Conservation (phyloP, 2,113 vertebrate species). For the Empidonax traillii region DNA sequence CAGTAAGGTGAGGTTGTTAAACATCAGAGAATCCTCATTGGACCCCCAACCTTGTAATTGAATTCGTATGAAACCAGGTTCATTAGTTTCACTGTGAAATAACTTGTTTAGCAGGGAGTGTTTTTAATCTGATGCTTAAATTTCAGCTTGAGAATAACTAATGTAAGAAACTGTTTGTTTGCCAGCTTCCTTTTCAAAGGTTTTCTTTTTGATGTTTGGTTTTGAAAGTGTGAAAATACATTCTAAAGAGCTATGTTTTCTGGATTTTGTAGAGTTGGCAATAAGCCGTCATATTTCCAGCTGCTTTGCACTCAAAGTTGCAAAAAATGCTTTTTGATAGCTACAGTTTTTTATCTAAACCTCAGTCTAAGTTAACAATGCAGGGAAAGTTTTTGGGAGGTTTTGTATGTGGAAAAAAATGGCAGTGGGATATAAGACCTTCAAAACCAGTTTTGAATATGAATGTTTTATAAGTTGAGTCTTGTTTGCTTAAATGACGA, state of each 20-base stretch:
- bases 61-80: conserved; percentile 25
- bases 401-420: background rate
- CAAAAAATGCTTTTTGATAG: background rate
- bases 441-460: background rate
- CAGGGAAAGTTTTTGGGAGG: background rate
- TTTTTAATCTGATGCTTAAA: conserved; percentile 45
- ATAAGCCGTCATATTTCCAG: background rate
- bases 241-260: background rate
- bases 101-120: conserved; percentile 52
- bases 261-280: background rate
- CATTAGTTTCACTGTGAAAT: conserved; percentile 44
- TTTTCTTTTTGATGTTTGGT: conserved; percentile 38
- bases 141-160: background rate
- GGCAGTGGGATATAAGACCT: background rate
- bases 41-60: conserved; percentile 22
- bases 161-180: background rate
- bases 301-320: background rate
- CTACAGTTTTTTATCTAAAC: background rate
- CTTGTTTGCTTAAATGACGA: background rate
- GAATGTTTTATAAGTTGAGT: background rate
- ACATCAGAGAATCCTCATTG: background rate
- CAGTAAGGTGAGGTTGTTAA: conserved; percentile 54
- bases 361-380: background rate
- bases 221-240: conserved; percentile 19
- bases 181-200: conserved; percentile 19